phyloP scores from a whole-genome alignment of 2,113 vertebrate species.

The Anser cygnoides region DNA sequence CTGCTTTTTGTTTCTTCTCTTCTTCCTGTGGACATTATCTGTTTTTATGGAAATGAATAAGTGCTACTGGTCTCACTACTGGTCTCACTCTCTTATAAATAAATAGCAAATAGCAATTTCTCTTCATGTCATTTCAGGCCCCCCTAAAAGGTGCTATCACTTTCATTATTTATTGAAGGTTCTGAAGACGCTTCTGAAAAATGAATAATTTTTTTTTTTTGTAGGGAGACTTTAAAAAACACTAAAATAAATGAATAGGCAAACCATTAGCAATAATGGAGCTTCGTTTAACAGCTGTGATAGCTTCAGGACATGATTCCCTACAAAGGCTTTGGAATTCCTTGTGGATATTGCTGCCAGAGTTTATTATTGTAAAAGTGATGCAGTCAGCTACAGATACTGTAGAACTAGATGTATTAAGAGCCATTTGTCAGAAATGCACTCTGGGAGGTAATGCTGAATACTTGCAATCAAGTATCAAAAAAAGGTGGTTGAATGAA shows the following conservation, averaged over 20 bases:
- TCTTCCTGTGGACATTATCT: not conserved
- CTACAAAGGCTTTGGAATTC: conserved; percentile 43
- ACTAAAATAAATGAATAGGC: not conserved
- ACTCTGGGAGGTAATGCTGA: not conserved
- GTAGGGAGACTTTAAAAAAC: conserved; percentile 32
- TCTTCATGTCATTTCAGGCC: not conserved
- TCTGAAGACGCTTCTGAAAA: not conserved
- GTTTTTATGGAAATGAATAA: not conserved
- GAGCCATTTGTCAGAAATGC: conserved; percentile 25
- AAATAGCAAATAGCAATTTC: not conserved
- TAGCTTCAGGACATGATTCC: conserved; percentile 33
- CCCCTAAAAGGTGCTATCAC: not conserved
- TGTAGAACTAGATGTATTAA: conserved; percentile 28
- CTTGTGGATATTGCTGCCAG: conserved; percentile 51
- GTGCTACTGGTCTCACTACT: not conserved
- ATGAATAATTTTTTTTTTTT: no score
- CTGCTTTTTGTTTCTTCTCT: not conserved
- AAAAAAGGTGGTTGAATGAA: conserved; percentile 16
- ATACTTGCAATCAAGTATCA: not conserved
- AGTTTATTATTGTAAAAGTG: conserved; percentile 55
- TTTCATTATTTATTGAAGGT: conserved; percentile 49
- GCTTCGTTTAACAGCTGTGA: conserved; percentile 39
- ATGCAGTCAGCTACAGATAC: not conserved
- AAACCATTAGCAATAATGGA: conserved; percentile 4
- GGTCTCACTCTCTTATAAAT: not conserved